A percentile compares a stretch with the other conserved stretches of the same genome.
Evolutionary conservation across 1,140 invertebrate species (phyloP).

Genomic region (Trypoxylus dichotomus): DNA sequence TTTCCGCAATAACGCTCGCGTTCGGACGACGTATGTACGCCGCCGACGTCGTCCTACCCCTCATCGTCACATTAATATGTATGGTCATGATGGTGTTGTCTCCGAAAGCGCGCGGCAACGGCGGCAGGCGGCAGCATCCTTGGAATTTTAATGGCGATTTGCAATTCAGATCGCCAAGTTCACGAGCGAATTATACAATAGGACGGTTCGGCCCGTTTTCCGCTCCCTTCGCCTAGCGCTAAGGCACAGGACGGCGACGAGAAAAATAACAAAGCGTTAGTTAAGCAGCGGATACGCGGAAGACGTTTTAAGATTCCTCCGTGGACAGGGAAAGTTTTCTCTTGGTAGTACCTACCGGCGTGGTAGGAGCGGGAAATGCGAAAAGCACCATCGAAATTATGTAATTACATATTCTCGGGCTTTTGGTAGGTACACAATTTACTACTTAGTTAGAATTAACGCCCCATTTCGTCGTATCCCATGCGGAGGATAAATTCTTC

Average conservation of each 20-base stretch:
- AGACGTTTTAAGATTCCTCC: background rate
- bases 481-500: too few relatives aligned
- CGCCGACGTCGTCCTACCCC: background rate
- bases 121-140: background rate
- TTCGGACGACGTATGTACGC: background rate
- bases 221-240: background rate
- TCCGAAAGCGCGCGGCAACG: background rate
- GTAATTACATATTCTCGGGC: constrained; percentile 13
- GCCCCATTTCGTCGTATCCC: background rate
- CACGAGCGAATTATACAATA: constrained; percentile 18
- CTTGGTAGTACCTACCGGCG: background rate
- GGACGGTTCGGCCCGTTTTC: background rate
- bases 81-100: constrained; percentile 4
- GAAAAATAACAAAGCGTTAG: constrained; percentile 18
- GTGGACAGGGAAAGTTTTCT: background rate
- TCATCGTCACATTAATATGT: constrained; percentile 12
- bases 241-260: background rate
- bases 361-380: background rate
- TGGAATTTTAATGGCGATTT: constrained; percentile 22
- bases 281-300: background rate
- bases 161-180: constrained; percentile 23
- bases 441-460: background rate
- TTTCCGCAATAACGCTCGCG: background rate
- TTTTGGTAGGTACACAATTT: constrained; percentile 9
- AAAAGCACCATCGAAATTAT: background rate